Base-by-base conservation (phyloP, 2,888 invertebrate genomes). In the Polyommatus icarus region DNA sequence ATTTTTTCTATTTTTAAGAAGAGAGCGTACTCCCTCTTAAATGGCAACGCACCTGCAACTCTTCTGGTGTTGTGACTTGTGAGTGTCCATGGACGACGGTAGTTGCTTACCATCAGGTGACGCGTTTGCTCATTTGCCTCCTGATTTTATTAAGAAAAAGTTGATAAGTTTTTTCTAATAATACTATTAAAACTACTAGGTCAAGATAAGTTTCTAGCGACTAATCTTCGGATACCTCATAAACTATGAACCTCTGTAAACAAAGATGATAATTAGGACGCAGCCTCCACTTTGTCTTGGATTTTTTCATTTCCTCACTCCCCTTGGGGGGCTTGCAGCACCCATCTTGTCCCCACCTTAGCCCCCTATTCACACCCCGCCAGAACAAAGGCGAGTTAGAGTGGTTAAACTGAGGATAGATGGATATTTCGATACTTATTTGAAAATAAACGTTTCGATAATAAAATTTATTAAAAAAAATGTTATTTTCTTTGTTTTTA, bases 241-340 rank as follows among this genome's bases (percentile, higher is more conserved):
- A 67, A 67, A 67, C 29, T 67, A 67, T 32, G 67, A 7, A 67
- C 67, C 67, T 67, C 67, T 32, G 67, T 18, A 67, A 67, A 67
- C 67, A 67, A 67, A 76, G 76, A 76, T 67, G 76, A 71, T 76
- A 78, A 80, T 80, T 77, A 79, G 78, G 78, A 78, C 77, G 75
- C 78, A 40, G 77, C 20, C 71, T 76, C 79, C 80, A 72, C 77
- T 81, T 83, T 83, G 83, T 84, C 84, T 84, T 78, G 84, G 83
- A 83, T 84, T 85, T 85, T 86, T 87, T 87, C 86, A 87, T 87
- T 87, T 87, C 86, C 86, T 82, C 82, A 72, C 79, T 80, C 72
- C 73, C 24, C 73, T 50, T 36, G 71, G 54, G 54, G 50, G 54
- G 54, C 18, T 46, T 18, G 5, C 15, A n/a, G n/a, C 72, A 10